A percentile compares a stretch with the other conserved stretches of the same genome.
phyloP scores from a whole-genome alignment of 2,113 vertebrate genomes.

The Cottus gobio region DNA sequence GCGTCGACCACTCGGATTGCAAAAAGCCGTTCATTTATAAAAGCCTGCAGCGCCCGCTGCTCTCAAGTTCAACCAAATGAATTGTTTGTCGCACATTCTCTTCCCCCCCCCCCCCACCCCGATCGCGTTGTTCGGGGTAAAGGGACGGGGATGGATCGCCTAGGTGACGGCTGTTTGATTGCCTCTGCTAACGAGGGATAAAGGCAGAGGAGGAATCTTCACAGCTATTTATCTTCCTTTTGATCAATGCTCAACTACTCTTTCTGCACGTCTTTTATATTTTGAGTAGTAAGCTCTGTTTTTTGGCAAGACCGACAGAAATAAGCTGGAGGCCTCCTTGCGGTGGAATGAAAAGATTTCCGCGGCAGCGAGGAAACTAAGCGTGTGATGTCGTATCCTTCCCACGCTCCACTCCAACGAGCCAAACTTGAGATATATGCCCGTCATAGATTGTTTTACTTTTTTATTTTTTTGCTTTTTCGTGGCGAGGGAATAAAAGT shows the following conservation, averaged over 20 bases:
- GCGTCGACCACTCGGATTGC: slow-evolving; percentile 70
- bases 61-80: slow-evolving; percentile 60
- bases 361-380: not conserved
- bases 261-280: slow-evolving; percentile 32
- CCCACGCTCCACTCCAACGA: slow-evolving; percentile 10
- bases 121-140: slow-evolving; percentile 53
- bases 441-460: not conserved
- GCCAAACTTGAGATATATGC: slow-evolving; percentile 12
- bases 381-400: not conserved
- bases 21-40: slow-evolving; percentile 76
- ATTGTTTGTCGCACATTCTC: slow-evolving; percentile 55
- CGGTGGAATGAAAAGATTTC: slow-evolving; percentile 17
- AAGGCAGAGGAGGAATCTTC: slow-evolving; percentile 59
- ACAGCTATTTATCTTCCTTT: slow-evolving; percentile 69
- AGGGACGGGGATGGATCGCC: slow-evolving; percentile 71
- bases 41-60: slow-evolving; percentile 43
- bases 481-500: slow-evolving; percentile 36
- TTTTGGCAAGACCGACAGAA: slow-evolving; percentile 36
- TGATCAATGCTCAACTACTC: slow-evolving; percentile 59
- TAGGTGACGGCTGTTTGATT: slow-evolving; percentile 64
- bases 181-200: slow-evolving; percentile 71
- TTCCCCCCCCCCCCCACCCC: slow-evolving; percentile 8
- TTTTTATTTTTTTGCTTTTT: slow-evolving; percentile 42
- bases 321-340: slow-evolving; percentile 9
- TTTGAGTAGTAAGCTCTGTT: slow-evolving; percentile 21